Evolutionary conservation across 1,140 invertebrate genomes (phyloP).

Genomic region (Periplaneta americana): DNA sequence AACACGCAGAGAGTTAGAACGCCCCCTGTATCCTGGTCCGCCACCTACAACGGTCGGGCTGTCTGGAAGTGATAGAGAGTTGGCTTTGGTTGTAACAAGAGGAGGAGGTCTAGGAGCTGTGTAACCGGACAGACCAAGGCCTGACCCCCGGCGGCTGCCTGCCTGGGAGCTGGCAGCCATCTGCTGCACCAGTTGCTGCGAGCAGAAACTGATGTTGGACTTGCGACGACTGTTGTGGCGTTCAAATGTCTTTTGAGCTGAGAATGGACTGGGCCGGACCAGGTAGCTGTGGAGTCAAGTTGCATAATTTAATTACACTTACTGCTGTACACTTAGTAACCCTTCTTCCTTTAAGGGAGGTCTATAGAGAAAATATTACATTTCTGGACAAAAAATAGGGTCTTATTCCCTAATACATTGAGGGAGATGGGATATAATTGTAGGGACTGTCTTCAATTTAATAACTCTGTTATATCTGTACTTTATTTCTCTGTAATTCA

Average conservation of each 20-base stretch:
- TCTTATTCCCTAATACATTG: too few relatives aligned
- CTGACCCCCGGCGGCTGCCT: slow-evolving; percentile 43
- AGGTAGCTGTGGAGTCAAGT: slow-evolving; percentile 56
- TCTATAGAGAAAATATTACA: too few relatives aligned
- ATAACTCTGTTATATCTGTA: too few relatives aligned
- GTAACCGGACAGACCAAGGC: slow-evolving; percentile 49
- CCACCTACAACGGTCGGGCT: slow-evolving; percentile 62
- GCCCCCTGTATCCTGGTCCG: slow-evolving; percentile 36
- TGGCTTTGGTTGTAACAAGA: slow-evolving; percentile 75
- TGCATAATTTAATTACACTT: too few relatives aligned
- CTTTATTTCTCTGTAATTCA: too few relatives aligned
- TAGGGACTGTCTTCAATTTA: too few relatives aligned
- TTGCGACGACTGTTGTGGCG: slow-evolving; percentile 84
- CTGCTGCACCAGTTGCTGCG: slow-evolving; percentile 55
- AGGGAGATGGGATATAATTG: too few relatives aligned
- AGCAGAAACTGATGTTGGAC: slow-evolving; percentile 86
- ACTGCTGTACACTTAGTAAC: too few relatives aligned
- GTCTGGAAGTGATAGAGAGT: slow-evolving; percentile 80
- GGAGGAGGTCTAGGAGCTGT: slow-evolving; percentile 60
- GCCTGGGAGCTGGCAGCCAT: slow-evolving; percentile 52
- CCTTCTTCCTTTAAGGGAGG: too few relatives aligned
- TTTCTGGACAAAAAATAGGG: too few relatives aligned
- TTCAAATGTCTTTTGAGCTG: slow-evolving; percentile 89
- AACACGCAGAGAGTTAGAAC: slow-evolving; percentile 76
- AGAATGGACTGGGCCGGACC: slow-evolving; percentile 85